Evolutionary conservation across 2,888 invertebrate species (phyloP).

Genomic region (Lasioglossum vierecki): DNA sequence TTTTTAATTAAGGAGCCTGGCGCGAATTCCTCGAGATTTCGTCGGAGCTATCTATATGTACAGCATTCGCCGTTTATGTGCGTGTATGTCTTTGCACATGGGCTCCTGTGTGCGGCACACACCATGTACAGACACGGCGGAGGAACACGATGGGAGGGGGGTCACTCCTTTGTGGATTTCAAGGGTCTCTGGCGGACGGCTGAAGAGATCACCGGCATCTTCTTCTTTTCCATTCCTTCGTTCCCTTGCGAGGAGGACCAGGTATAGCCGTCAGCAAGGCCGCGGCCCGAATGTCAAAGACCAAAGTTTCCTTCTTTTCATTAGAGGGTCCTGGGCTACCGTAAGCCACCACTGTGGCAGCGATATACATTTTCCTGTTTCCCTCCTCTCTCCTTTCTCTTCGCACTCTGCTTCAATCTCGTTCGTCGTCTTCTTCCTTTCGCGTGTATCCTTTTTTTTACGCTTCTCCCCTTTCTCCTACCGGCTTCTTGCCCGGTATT

Average conservation of each 20-base stretch:
- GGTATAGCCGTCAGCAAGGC: constrained; percentile 63
- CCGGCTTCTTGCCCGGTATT: constrained; percentile 49
- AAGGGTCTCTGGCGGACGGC: constrained; percentile 69
- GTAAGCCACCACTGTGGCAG: constrained; percentile 57
- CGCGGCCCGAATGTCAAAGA: constrained; percentile 73
- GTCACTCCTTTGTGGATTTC: constrained; percentile 66
- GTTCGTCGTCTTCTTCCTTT: constrained; percentile 42
- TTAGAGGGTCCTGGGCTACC: constrained; percentile 68
- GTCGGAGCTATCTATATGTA: constrained; percentile 42
- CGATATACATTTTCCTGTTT: constrained; percentile 70
- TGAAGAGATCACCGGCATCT: constrained; percentile 59
- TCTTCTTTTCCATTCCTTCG: constrained; percentile 61
- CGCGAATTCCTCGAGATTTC: constrained; percentile 78
- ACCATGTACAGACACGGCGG: constrained; percentile 52
- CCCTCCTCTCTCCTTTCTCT: constrained; percentile 62
- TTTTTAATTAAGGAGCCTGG: constrained; percentile 81
- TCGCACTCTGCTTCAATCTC: constrained; percentile 29
- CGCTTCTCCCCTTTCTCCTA: constrained; percentile 4
- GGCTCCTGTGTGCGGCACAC: constrained; percentile 25
- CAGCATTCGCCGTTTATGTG: constrained; percentile 23
- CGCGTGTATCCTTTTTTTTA: constrained; percentile 53
- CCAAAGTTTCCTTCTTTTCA: constrained; percentile 76
- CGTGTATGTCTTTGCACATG: constrained; percentile 38
- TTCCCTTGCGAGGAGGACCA: constrained; percentile 64
- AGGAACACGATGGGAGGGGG: constrained; percentile 13